Conservation (phyloP, 2,113 vertebrate species). For the Nipponia nippon region DNA sequence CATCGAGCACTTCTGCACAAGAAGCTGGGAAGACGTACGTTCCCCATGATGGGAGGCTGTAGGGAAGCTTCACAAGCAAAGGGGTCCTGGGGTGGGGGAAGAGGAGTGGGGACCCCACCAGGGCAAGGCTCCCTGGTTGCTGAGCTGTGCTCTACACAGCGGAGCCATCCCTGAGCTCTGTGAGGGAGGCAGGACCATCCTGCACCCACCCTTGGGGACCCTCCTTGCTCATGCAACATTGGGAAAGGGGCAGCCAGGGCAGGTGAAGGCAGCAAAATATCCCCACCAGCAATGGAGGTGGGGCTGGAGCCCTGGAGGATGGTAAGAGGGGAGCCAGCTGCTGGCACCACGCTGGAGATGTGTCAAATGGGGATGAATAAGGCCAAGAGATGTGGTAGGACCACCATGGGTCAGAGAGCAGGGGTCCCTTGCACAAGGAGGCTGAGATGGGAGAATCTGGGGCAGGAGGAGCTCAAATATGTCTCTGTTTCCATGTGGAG, state of each 20-base stretch:
- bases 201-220: neutral
- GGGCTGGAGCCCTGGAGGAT: neutral
- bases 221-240: neutral
- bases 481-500: neutral
- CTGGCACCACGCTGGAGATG: neutral
- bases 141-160: neutral
- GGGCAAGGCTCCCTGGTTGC: neutral
- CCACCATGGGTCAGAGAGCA: neutral
- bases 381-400: neutral
- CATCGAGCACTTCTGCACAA: slow-evolving; percentile 70
- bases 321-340: neutral
- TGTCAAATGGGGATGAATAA: neutral
- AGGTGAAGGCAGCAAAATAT: neutral
- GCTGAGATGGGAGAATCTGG: neutral
- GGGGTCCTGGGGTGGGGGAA: neutral
- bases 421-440: neutral
- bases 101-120: neutral
- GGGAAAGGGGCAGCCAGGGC: neutral
- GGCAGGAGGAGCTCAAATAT: neutral
- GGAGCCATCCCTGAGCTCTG: neutral
- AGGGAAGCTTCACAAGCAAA: neutral
- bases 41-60: neutral
- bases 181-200: neutral
- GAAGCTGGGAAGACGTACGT: slow-evolving; percentile 73
- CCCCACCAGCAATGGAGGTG: neutral